Base-by-base conservation (phyloP, 2,888 invertebrate genomes). In the Volucella inflata region DNA sequence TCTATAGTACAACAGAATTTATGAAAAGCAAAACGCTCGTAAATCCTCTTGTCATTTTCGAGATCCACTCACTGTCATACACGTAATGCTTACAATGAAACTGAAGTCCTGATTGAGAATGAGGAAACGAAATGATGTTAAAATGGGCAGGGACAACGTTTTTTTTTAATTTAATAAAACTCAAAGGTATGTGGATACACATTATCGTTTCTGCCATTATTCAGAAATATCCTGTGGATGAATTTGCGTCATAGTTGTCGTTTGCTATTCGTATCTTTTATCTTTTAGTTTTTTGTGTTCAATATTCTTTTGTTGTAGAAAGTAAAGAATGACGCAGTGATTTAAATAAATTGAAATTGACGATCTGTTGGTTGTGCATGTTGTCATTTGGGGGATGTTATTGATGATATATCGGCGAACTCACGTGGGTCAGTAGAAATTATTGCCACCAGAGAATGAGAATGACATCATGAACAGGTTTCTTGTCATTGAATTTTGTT, bases 121-220 rank as follows among this genome's bases (percentile, higher is more conserved):
- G 12, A 10, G 53, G 30, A 11, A 30, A 53, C 36, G 53, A 12
- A 36, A 6, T n/a, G n/a, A n/a, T n/a, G 30, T 30, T 6, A 30
- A 6, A 59, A 10, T 59, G 36, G 59, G 70, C 59, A 48, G 38
- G 59, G 59, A 71, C 10, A 38, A 14, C 50, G 70, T n/a, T 65
- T 65, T n/a, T 65, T 65, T 75, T 75, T 75, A 65, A 75, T 75
- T 75, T 65, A 75, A 75, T 75, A 75, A 75, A 75, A 65, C 48
- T 57, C 30, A 75, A 75, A 57, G 57, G 65, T 65, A 65, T n/a
- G n/a, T n/a, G n/a, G 57, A 75, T 65, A 75, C 57, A 46, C 30
- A 21, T 51, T 12, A 12, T 51, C 21, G 51, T 11, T 21, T 51
- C 21, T 51, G 12, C 21, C 21, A 12, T 51, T 21, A 10, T 21